Evolutionary conservation across 1,140 invertebrate genomes (phyloP).

Genomic region (Trichogramma pretiosum): DNA sequence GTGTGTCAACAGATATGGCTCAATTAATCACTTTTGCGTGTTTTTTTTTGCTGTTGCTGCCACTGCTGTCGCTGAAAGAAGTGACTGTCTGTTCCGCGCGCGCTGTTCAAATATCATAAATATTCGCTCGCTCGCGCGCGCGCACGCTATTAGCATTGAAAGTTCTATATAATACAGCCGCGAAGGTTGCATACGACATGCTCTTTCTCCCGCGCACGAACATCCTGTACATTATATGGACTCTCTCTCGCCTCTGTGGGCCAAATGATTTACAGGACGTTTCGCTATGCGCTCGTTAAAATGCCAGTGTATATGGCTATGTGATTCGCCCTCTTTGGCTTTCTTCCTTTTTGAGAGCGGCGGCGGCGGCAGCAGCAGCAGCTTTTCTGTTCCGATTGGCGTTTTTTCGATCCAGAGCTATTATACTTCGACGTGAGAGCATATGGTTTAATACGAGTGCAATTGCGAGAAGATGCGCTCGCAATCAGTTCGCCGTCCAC

Average conservation of each 20-base stretch:
- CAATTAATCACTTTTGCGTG: constrained; percentile 1
- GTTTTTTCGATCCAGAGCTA: too few species aligned
- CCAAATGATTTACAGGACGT: constrained; percentile 42
- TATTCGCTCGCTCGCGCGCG: background rate
- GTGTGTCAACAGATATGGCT: background rate
- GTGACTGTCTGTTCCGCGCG: background rate
- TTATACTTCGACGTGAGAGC: too few species aligned
- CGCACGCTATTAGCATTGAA: background rate
- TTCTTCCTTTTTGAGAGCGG: background rate
- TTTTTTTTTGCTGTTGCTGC: too few species aligned
- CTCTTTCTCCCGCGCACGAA: constrained; percentile 2
- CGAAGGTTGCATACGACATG: too few species aligned
- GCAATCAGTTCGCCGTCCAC: too few species aligned
- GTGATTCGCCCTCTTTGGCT: too few species aligned
- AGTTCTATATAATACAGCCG: too few species aligned
- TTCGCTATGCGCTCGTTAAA: constrained; percentile 40
- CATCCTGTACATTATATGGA: constrained; percentile 1
- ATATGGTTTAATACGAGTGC: too few species aligned
- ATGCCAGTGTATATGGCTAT: too few species aligned
- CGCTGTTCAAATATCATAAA: constrained; percentile 7
- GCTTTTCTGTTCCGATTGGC: too few species aligned
- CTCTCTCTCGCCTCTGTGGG: constrained; percentile 19
- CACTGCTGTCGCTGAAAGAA: background rate
- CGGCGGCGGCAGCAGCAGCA: background rate
- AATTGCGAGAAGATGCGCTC: too few species aligned